Conservation (phyloP, 2,888 invertebrate species). For the Cyclophora albipunctata region DNA sequence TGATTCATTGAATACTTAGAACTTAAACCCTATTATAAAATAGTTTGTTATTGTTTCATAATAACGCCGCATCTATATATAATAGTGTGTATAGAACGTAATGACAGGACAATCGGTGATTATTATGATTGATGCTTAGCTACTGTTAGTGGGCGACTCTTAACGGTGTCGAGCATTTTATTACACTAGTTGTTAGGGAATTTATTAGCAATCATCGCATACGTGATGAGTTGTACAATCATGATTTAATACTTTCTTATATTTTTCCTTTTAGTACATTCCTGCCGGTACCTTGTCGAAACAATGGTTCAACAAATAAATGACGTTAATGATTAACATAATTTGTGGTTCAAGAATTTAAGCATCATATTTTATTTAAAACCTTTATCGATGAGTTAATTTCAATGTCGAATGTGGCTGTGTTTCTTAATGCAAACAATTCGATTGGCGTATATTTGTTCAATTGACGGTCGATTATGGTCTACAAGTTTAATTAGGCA, state of each 20-base stretch:
- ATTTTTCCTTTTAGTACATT: no score
- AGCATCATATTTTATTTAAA: no score
- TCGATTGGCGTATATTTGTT: conserved; percentile 35
- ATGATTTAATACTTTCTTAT: no score
- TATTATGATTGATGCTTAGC: conserved; percentile 53
- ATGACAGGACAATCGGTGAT: conserved; percentile 55
- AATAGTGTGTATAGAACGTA: conserved; percentile 7
- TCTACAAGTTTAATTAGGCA: conserved; percentile 27
- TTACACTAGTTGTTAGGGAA: no score
- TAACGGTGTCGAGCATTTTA: conserved; percentile 8
- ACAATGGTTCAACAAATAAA: conserved; percentile 18
- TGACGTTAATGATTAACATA: conserved; percentile 14
- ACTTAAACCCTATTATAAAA: no score
- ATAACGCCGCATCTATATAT: background rate
- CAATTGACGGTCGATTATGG: conserved; percentile 42
- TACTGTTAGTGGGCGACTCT: conserved; percentile 30
- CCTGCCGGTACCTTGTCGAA: no score
- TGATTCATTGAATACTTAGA: no score
- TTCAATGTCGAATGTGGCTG: conserved; percentile 25
- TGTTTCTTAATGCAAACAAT: conserved; percentile 28
- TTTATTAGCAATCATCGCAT: no score
- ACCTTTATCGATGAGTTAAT: conserved; percentile 10
- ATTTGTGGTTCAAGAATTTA: no score
- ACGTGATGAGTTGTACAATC: no score
- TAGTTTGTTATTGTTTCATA: background rate